Conservation (phyloP, 2,888 invertebrate genomes). For the Orthonevra nobilis region DNA sequence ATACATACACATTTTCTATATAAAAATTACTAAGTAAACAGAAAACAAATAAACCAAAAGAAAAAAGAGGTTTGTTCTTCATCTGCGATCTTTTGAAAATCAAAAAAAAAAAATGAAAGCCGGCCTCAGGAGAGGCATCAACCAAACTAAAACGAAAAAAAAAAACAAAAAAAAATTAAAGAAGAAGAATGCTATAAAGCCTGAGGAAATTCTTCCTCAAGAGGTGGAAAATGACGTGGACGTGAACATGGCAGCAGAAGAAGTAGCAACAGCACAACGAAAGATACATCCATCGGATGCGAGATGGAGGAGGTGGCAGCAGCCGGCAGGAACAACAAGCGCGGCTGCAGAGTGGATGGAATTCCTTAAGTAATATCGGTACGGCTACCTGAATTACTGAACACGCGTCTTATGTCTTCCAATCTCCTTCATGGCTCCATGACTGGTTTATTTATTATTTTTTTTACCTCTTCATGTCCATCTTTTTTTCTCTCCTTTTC, state of each 20-base stretch:
- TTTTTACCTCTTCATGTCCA: constrained; percentile 56
- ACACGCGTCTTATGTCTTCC: constrained; percentile 75
- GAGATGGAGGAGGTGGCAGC: constrained; percentile 14
- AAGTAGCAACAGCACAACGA: constrained; percentile 25
- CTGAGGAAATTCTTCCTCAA: constrained; percentile 29
- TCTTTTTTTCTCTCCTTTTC: constrained; percentile 10
- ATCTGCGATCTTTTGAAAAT: constrained; percentile 1
- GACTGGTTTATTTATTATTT: constrained; percentile 69
- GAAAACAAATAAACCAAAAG: too few species aligned
- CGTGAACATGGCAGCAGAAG: constrained; percentile 55
- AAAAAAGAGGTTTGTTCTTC: constrained; percentile 16
- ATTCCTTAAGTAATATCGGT: constrained; percentile 73
- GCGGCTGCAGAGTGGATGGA: constrained; percentile 57
- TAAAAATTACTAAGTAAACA: constrained; percentile 38
- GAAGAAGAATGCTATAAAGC: constrained; percentile 28
- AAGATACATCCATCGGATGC: constrained; percentile 61
- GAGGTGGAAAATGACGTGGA: constrained; percentile 58
- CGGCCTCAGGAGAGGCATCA: constrained; percentile 49
- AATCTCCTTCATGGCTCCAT: constrained; percentile 69
- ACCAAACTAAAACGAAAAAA: constrained; percentile 21
- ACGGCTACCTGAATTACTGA: constrained; percentile 76
- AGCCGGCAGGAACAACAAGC: not conserved
- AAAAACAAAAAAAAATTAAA: constrained; percentile 24
- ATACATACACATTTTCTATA: too few species aligned
- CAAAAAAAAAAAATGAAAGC: constrained; percentile 33